Percentiles rank a stretch among this genome's conserved stretches.
phyloP scores from a whole-genome alignment of 2,113 vertebrate species.

The Lichenostomus cassidix region DNA sequence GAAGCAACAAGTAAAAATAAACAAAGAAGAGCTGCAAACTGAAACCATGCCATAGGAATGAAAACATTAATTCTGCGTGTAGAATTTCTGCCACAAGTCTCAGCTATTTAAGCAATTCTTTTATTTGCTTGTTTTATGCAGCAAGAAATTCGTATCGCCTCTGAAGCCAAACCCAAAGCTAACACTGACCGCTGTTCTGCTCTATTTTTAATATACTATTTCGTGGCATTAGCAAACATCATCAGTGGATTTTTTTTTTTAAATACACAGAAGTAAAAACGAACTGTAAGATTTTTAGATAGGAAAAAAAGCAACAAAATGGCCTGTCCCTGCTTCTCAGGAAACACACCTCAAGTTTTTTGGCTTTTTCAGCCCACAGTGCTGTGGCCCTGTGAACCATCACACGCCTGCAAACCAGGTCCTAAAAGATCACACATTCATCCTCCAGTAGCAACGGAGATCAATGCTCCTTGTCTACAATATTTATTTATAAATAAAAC shows the following conservation, averaged over 20 bases:
- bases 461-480: background rate
- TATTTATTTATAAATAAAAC: background rate
- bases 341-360: background rate
- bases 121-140: background rate
- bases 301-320: background rate
- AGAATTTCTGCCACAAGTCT: background rate
- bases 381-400: background rate
- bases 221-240: background rate
- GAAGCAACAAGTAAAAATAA: background rate
- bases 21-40: background rate
- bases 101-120: background rate
- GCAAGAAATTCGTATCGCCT: background rate
- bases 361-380: accelerated
- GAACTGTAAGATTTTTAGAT: background rate
- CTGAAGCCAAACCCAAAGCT: background rate
- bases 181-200: background rate
- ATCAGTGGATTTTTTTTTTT: background rate
- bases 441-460: background rate
- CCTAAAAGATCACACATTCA: background rate
- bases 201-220: background rate
- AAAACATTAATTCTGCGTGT: background rate
- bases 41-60: background rate
- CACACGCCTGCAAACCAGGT: background rate
- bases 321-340: background rate
- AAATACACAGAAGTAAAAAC: background rate